Evolutionary conservation across 2,888 invertebrate genomes (phyloP), one percentile per base, ranked within the genome.

Genomic region (Drosophila anomelani): DNA sequence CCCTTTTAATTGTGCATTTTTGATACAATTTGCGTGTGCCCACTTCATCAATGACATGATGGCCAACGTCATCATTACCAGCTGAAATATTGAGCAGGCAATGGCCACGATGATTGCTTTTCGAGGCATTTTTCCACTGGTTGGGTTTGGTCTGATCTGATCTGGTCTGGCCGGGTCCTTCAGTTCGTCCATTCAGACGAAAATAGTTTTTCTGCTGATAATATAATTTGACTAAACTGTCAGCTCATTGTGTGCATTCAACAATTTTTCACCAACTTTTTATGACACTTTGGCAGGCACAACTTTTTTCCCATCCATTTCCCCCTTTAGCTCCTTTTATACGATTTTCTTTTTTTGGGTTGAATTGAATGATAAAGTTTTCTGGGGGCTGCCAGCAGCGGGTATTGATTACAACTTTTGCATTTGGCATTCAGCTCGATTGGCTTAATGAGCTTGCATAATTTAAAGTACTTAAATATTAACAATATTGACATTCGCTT

Each of bases 401-500:
- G 32, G 58, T 60, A 60, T 75, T 68, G 59, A 75, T 75, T 74
- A 64, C 51, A 74, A 74, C 58, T 73, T 73, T 49, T 49, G 75
- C 68, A 75, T 73, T 73, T 70, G 62, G 46, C 62, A 73, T 72
- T 61, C 70, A 62, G 46, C 70, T 73, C 74, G 55, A 73, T 71
- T 67, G 74, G 53, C 76, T 60, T 77, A 85, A 85, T 79, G 75
- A 76, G 68, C 70, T 67, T 64, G 70, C 64, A 78, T 74, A 74
- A 74, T 74, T 74, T 75, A 74, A 75, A 56, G 44, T 75, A 67
- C 68, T 75, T 59, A 67, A 75, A 73, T 58, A 75, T 67, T 67
- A 54, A 72, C 56, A 64, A 64, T 57, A 72, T 63, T 61, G 60
- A 61, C 59, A 76, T 59, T 63, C 55, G 41, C 64, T 64, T 73